Evolutionary conservation across 2,113 vertebrate genomes (phyloP), one percentile per base, ranked within the genome.

Genomic region (Proterorhinus semilunaris): DNA sequence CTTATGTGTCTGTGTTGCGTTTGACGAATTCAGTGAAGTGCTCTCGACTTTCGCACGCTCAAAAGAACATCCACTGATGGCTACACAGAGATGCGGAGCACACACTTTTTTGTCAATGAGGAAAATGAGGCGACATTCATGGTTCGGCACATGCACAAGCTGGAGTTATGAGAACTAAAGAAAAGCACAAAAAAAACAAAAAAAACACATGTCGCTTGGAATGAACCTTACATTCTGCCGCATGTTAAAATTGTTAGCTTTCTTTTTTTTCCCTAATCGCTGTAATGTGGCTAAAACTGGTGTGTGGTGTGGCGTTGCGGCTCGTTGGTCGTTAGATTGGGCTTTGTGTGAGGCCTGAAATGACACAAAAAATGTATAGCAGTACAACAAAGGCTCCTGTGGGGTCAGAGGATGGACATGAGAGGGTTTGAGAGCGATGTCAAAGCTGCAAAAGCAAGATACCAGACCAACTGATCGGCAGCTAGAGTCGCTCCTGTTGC

Each of bases 381-480:
- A 85, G 85, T 85, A 90, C 84, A 88, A 80, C 83, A 82, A 87
- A 86, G 79, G 77, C 84, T 86, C 85, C 85, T 79, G 68, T 57
- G 68, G 83, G 76, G 66, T 65, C 76, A 75, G 74, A 80, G 63
- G n/a, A 80, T 84, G 78, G 78, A 69, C 66, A 70, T 79, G 82
- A 36, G 82, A 76, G 75, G 80, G 82, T 73, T 49, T 52, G 75
- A 61, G 17, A 71, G 70, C 65, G 71, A 58, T 65, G 68, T 69
- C 17, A 43, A 21, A 68, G 68, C 69, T 1, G 6, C 66, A 52
- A 53, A 45, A 62, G 36, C 45, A 66, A 67, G 59, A 70, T 51
- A 61, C 44, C 7, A 16, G 68, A 54, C 10, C 65, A 7, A 45
- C 68, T 8, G 48, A 13, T 16, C 6, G 65, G 49, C 45, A 0